Evolutionary conservation across 2,888 invertebrate genomes (phyloP).

Genomic region (Myopa tessellatipennis): DNA sequence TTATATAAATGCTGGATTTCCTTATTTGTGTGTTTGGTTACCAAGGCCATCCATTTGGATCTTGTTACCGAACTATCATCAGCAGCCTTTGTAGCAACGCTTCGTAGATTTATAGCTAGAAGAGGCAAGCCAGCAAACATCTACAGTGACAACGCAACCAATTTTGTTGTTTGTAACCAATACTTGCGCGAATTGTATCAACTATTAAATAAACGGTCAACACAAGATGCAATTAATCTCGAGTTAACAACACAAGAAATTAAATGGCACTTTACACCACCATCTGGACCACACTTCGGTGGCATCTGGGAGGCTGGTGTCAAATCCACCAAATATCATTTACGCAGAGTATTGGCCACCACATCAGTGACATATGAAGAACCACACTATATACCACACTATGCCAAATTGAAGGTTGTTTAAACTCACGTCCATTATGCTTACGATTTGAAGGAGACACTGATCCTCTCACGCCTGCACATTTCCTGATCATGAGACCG

Average conservation of each 20-base stretch:
- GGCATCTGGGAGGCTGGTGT: slow-evolving; percentile 61
- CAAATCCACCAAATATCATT: slow-evolving; percentile 57
- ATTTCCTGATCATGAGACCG: slow-evolving; percentile 45
- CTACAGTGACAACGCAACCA: slow-evolving; percentile 45
- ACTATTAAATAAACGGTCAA: slow-evolving; percentile 18
- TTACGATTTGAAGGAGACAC: slow-evolving; percentile 47
- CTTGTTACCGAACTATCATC: slow-evolving; percentile 45
- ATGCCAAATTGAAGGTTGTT: slow-evolving; percentile 56
- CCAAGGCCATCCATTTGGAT: background rate
- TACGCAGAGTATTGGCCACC: slow-evolving; percentile 52
- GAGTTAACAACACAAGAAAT: slow-evolving; percentile 41
- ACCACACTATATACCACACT: slow-evolving; percentile 53
- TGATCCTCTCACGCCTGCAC: slow-evolving; percentile 47
- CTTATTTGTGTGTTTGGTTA: slow-evolving; percentile 22
- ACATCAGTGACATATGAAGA: slow-evolving; percentile 55
- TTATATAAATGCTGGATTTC: slow-evolving; percentile 42
- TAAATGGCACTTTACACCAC: slow-evolving; percentile 60
- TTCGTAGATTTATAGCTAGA: slow-evolving; percentile 52
- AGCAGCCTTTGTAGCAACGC: slow-evolving; percentile 51
- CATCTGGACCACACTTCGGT: slow-evolving; percentile 58
- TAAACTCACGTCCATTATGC: slow-evolving; percentile 57
- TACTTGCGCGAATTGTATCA: slow-evolving; percentile 40
- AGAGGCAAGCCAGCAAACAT: slow-evolving; percentile 36
- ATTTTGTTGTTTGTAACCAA: slow-evolving; percentile 45
- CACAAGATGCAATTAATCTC: slow-evolving; percentile 28